Conservation (phyloP, 2,888 invertebrate species). For the Caenorhabditis drosophilae region DNA sequence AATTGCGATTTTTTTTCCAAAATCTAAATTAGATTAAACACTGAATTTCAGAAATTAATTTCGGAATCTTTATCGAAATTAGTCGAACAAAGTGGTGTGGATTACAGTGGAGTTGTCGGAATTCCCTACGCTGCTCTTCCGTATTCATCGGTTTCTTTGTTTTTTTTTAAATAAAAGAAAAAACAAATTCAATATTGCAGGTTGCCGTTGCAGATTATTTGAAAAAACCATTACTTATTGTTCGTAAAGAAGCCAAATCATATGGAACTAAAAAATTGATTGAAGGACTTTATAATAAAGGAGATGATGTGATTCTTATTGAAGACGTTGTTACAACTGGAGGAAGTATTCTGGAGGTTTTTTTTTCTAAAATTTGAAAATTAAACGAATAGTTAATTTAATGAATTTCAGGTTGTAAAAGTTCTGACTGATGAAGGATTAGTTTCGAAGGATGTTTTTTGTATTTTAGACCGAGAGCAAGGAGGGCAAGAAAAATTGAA, state of each 20-base stretch:
- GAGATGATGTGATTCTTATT: conserved; percentile 82
- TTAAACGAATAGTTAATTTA: not conserved
- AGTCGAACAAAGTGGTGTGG: conserved; percentile 51
- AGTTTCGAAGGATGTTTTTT: conserved; percentile 78
- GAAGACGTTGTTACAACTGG: conserved; percentile 90
- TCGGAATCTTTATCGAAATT: conserved; percentile 73
- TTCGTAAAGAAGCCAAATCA: conserved; percentile 86
- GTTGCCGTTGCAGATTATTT: conserved; percentile 69
- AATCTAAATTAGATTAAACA: not conserved
- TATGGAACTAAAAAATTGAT: conserved; percentile 95
- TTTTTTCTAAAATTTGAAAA: not conserved
- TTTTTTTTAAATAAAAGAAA: not conserved
- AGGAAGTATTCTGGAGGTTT: conserved; percentile 83
- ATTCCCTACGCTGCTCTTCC: conserved; percentile 93
- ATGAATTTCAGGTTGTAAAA: conserved; percentile 38
- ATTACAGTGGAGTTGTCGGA: conserved; percentile 71
- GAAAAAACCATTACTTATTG: conserved; percentile 71
- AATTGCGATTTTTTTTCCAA: conserved; percentile 1
- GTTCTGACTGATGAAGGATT: conserved; percentile 54
- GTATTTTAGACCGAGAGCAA: conserved; percentile 89
- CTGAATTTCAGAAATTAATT: conserved; percentile 34
- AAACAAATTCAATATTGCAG: not conserved
- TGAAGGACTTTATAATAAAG: conserved; percentile 82
- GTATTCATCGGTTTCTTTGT: conserved; percentile 79
- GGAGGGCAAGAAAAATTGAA: conserved; percentile 81